A percentile compares a stretch with the other conserved stretches of the same genome.
These are phyloP conservation scores for Pseudomyrmex flavicornis DNA, from an alignment of 1,140 invertebrate genomes.

Conservation along the genomic window DNA sequence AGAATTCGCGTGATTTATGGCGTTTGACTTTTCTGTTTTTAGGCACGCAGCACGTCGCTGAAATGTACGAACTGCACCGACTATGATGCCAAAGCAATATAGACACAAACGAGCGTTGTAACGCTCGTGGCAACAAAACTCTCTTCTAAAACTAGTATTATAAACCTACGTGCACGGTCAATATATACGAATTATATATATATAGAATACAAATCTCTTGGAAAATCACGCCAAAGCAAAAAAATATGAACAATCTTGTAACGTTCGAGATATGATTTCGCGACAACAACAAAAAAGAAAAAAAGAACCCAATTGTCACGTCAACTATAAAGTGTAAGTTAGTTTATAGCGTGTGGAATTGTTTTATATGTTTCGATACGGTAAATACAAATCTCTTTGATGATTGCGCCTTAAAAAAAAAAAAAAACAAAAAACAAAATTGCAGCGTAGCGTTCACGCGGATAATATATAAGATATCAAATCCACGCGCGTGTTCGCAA, in stretches of 20 bases:
- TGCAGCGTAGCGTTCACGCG: constrained; percentile 1
- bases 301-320: not conserved
- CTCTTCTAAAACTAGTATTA: constrained; percentile 73
- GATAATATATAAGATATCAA: not conserved
- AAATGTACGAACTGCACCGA: constrained; percentile 71
- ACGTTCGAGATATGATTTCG: constrained; percentile 44
- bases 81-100: constrained; percentile 77
- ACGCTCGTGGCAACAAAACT: constrained; percentile 63
- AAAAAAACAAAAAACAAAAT: not conserved
- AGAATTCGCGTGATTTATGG: constrained; percentile 71
- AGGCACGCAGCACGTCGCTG: constrained; percentile 82
- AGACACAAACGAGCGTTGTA: constrained; percentile 67
- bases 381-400: constrained; percentile 1
- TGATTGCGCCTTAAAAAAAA: constrained; percentile 50
- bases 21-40: constrained; percentile 80
- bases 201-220: constrained; percentile 26
- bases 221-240: constrained; percentile 9
- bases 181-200: constrained; percentile 17
- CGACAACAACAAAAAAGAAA: not conserved
- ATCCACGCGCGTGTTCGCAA: not conserved
- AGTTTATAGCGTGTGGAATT: constrained; percentile 52
- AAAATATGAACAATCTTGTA: constrained; percentile 2
- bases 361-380: constrained; percentile 54
- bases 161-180: constrained; percentile 54
- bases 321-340: constrained; percentile 33